Conservation (phyloP, 2,797 vertebrate species). For the Anguilla megastoma region DNA sequence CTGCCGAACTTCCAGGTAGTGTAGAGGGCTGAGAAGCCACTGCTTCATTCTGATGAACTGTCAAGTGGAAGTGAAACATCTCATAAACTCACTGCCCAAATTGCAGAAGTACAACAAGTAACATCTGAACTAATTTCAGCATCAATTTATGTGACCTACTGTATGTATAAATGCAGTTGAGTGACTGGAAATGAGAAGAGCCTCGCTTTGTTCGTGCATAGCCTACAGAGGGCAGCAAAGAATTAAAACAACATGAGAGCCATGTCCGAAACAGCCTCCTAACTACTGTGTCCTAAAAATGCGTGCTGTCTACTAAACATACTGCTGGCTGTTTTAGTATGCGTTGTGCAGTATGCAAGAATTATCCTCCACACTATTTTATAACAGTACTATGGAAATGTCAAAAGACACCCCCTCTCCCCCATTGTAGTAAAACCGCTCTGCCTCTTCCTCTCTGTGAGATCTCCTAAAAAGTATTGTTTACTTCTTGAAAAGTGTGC, state of each 20-base stretch:
- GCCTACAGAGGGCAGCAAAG: slow-evolving; percentile 33
- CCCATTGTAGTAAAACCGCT: too few species aligned
- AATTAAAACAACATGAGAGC: neutral
- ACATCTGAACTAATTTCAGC: neutral
- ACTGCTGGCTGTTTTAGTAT: too few species aligned
- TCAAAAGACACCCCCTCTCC: too few species aligned
- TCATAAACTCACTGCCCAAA: neutral
- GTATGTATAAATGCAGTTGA: neutral
- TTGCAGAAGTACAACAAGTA: neutral
- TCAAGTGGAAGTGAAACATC: neutral
- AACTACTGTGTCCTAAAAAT: too few species aligned
- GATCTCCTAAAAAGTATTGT: too few species aligned
- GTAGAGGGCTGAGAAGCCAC: neutral
- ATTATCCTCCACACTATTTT: too few species aligned
- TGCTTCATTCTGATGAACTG: neutral
- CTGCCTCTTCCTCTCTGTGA: too few species aligned
- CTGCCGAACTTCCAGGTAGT: neutral
- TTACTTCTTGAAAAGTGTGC: too few species aligned
- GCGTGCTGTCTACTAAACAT: too few species aligned
- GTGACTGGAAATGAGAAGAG: neutral
- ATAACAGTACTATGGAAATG: too few species aligned
- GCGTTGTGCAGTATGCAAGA: too few species aligned
- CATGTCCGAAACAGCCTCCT: neutral
- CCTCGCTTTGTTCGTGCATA: neutral
- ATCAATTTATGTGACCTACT: neutral